These are phyloP conservation scores for Rotaria magnacalcarata DNA, from an alignment of 2,888 invertebrate species.

Conservation along the genomic window DNA sequence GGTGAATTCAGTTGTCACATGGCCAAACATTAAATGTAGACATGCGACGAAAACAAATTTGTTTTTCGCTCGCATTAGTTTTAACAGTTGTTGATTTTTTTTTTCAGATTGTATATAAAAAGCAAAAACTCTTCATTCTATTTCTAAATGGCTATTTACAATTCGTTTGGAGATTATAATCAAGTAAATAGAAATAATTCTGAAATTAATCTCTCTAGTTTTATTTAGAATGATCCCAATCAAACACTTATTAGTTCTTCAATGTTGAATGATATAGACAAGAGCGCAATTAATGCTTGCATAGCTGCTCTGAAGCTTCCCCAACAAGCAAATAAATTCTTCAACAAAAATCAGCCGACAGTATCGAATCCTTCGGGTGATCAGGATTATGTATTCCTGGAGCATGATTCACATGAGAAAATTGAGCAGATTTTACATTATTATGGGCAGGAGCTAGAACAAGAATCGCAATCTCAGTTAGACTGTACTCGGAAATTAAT, in stretches of 20 bases:
- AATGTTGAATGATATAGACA: not conserved
- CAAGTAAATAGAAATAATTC: not conserved
- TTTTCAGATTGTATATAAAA: no score
- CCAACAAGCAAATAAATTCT: not conserved
- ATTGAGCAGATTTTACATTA: not conserved
- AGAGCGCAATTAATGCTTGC: not conserved
- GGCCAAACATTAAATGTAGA: no score
- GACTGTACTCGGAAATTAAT: constrained; percentile 1
- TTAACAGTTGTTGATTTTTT: no score
- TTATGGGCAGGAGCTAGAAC: not conserved
- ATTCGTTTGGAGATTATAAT: not conserved
- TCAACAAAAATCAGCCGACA: not conserved
- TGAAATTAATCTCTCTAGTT: not conserved
- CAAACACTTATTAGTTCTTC: not conserved
- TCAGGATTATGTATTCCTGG: not conserved
- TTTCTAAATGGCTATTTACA: not conserved
- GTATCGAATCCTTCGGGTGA: not conserved
- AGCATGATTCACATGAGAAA: not conserved
- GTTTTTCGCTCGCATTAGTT: no score
- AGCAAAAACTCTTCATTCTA: not conserved
- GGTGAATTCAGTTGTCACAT: no score
- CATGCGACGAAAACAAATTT: no score
- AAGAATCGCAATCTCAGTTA: not conserved
- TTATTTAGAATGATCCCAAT: not conserved
- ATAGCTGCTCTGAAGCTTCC: not conserved